Evolutionary conservation across 2,888 invertebrate genomes (phyloP), one percentile per base, ranked within the genome.

Genomic region (Drosophila recens): DNA sequence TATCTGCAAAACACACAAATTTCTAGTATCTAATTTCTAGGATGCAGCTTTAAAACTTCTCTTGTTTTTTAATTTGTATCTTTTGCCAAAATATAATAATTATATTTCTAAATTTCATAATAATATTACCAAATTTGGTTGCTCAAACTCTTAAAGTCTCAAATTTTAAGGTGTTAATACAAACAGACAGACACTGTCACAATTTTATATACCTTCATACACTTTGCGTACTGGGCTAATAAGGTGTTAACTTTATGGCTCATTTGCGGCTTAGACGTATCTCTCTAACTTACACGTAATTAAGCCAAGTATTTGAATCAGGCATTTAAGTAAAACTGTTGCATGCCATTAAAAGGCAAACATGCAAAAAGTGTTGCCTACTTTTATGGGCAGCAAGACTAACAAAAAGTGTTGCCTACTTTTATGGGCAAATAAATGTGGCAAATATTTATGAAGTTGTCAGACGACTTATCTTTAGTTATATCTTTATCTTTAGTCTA

Each of bases 231-330:
- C 38, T 8, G 36, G 38, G n/a, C 38, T n/a, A 13, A 53, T 57
- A 34, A 81, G 68, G 70, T 82, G 86, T 71, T 85, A 67, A 63
- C 64, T 79, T 87, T 79, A 87, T 84, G 85, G 57, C 54, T 52
- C 82, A 66, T 84, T 87, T 84, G 72, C 40, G 79, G 75, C 36
- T 63, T 57, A 63, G 45, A 27, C 45, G 20, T 20, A 56, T 40
- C 53, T 34, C n/a, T n/a, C n/a, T 43, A 0, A 33, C 38, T 46
- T 11, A 40, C 48, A 40, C 48, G 64, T 69, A 75, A 79, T 75
- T 79, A 69, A 69, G 59, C 13, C 33, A 8, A 20, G 45, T 58
- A 40, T 43, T 59, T 43, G 33, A 71, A 57, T 20, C 27, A 2
- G 4, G 20, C 38, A 53, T 58, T 34, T 33, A 46, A 58, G 23